Conservation (phyloP, 2,888 invertebrate genomes). For the Tholera decimalis region DNA sequence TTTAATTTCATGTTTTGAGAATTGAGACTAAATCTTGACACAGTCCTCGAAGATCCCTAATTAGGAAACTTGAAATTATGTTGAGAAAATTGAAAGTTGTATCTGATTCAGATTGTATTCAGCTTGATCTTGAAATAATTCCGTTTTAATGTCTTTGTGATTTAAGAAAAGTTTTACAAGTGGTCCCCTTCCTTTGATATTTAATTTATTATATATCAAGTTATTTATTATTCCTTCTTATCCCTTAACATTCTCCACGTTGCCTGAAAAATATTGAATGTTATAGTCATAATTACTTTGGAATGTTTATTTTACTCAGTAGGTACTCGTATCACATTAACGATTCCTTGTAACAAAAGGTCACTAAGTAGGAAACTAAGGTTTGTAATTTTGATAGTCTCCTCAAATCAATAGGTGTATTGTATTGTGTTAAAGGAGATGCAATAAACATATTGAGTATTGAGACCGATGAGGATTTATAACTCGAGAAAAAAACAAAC, state of each 20-base stretch:
- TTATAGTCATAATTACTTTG: not conserved
- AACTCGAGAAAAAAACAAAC: too few species aligned
- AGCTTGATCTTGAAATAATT: slow-evolving; percentile 15
- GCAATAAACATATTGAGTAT: too few species aligned
- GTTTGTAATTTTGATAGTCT: too few species aligned
- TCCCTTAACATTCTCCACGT: not conserved
- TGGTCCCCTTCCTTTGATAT: not conserved
- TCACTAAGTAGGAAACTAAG: too few species aligned
- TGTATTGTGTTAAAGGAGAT: too few species aligned
- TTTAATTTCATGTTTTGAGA: slow-evolving; percentile 41
- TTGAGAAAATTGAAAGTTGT: slow-evolving; percentile 32
- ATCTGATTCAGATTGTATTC: slow-evolving; percentile 11
- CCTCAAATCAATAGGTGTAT: too few species aligned
- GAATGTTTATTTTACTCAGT: slow-evolving; percentile 3
- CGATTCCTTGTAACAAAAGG: too few species aligned
- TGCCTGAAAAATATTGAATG: not conserved
- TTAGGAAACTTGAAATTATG: slow-evolving; percentile 39
- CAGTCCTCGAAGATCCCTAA: slow-evolving; percentile 34
- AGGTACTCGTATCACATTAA: too few species aligned
- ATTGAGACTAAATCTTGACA: slow-evolving; percentile 26
- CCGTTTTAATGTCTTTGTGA: slow-evolving; percentile 3
- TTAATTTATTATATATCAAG: not conserved
- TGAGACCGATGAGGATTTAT: too few species aligned
- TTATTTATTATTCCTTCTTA: slow-evolving; percentile 5
- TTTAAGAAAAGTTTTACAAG: not conserved